Evolutionary conservation across 2,888 invertebrate species (phyloP).

Genomic region (Aproaerema taeniolella): DNA sequence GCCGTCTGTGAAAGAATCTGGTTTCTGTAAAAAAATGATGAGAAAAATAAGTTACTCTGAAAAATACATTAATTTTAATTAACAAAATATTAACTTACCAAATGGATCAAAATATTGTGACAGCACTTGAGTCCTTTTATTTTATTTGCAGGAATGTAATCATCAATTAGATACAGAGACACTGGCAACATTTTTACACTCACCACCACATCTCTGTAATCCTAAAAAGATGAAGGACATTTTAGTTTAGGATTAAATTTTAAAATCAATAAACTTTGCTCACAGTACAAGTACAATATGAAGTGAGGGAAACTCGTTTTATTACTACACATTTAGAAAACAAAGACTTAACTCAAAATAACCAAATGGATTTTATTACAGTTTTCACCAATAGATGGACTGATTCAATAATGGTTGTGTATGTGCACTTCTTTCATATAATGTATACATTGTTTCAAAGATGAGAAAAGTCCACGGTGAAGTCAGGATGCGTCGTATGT

Average conservation of each 20-base stretch:
- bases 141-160: conserved; percentile 45
- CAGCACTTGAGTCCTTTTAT: conserved; percentile 51
- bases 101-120: conserved; percentile 36
- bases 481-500: no score
- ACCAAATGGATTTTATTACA: no score
- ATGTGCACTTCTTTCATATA: no score
- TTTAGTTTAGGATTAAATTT: neutral
- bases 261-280: no score
- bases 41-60: neutral
- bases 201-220: conserved; percentile 37
- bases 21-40: neutral
- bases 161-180: conserved; percentile 51
- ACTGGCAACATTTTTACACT: conserved; percentile 46
- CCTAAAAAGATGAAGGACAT: conserved; percentile 37
- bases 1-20: conserved; percentile 40
- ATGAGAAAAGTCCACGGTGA: no score
- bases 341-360: no score
- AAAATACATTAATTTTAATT: neutral
- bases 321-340: no score
- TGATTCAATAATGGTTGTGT: no score
- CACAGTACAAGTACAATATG: no score
- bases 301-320: no score
- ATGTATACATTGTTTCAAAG: no score
- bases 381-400: no score
- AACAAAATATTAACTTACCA: conserved; percentile 37